Conservation (phyloP, 2,888 invertebrate genomes). For the Synergus japonicus region DNA sequence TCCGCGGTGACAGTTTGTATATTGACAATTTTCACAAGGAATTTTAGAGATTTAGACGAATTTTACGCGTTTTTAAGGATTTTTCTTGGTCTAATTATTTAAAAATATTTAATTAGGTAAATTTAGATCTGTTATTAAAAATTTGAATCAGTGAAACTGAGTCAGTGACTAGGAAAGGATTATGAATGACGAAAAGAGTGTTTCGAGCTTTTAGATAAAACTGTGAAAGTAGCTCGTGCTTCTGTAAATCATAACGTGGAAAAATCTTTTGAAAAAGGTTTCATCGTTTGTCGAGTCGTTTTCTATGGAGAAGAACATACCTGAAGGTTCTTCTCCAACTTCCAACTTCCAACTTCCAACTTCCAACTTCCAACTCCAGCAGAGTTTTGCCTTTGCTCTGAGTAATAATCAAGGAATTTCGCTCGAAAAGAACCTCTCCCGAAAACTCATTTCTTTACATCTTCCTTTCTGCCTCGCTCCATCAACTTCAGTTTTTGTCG, state of each 20-base stretch:
- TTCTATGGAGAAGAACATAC: neutral
- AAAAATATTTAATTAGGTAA: no score
- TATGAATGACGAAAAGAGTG: neutral
- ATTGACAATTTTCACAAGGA: neutral
- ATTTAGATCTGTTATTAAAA: no score
- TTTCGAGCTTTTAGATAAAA: neutral
- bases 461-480: neutral
- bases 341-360: neutral
- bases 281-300: conserved; percentile 22
- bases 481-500: neutral
- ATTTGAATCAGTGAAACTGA: neutral
- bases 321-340: no score
- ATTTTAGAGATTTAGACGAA: no score
- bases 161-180: neutral
- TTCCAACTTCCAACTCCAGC: no score
- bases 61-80: no score
- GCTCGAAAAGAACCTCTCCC: neutral
- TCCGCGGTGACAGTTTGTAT: neutral
- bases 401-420: conserved; percentile 1
- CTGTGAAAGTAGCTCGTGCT: conserved; percentile 18
- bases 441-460: neutral
- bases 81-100: no score
- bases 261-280: conserved; percentile 18
- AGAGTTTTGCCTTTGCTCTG: neutral
- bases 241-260: conserved; percentile 5